Conservation (phyloP, 2,797 vertebrate genomes). For the Stomatorhinus walkeri region DNA sequence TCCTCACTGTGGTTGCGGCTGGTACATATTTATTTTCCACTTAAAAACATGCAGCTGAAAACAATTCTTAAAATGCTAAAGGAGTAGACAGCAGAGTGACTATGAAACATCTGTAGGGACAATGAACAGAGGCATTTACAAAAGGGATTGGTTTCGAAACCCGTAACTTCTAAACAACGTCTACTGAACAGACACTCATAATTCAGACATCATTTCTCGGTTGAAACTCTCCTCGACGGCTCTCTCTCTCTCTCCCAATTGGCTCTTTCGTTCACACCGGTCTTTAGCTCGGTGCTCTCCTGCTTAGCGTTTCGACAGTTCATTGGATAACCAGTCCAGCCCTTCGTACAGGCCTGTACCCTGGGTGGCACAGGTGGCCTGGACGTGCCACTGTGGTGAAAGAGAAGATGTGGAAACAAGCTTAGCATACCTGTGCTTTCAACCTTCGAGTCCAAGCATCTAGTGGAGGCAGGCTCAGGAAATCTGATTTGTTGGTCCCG, state of each 20-base stretch:
- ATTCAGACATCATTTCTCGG: constrained; percentile 48
- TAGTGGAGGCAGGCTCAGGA: neutral
- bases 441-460: neutral
- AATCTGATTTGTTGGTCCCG: neutral
- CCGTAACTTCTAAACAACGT: constrained; percentile 50
- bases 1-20: neutral
- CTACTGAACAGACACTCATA: constrained; percentile 53
- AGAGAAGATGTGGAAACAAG: neutral
- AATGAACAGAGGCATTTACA: constrained; percentile 29
- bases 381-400: constrained; percentile 70
- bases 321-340: constrained; percentile 78
- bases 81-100: constrained; percentile 25
- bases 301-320: constrained; percentile 63
- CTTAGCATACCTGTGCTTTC: neutral
- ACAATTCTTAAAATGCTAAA: constrained; percentile 28
- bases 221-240: constrained; percentile 41
- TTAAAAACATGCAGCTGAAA: constrained; percentile 58
- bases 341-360: constrained; percentile 80
- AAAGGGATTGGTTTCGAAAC: constrained; percentile 54
- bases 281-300: constrained; percentile 27
- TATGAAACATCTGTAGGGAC: constrained; percentile 35
- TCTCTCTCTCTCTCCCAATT: constrained; percentile 26
- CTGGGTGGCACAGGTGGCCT: constrained; percentile 76
- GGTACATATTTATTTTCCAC: constrained; percentile 12
- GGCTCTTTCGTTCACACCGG: constrained; percentile 25